phyloP scores from a whole-genome alignment of 37 sponge, comb jelly and placozoan genomes.

The Lycopodina hypogea region DNA sequence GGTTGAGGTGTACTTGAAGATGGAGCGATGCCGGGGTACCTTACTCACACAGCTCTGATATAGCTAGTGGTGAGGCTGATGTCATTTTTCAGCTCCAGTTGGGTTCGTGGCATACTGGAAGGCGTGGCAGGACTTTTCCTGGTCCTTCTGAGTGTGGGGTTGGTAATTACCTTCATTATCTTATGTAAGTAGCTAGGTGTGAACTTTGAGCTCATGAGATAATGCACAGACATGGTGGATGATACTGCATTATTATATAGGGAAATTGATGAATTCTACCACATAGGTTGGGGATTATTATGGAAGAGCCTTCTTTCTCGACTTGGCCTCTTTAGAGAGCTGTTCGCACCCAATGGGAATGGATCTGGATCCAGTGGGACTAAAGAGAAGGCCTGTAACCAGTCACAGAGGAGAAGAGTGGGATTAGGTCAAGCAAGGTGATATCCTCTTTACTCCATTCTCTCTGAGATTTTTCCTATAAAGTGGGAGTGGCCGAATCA shows the following conservation, averaged over 20 bases:
- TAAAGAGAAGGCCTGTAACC: neutral
- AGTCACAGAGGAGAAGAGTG: neutral
- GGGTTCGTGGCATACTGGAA: slow-evolving; percentile 1
- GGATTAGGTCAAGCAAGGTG: neutral
- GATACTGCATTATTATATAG: too few relatives aligned
- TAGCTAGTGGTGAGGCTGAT: too few relatives aligned
- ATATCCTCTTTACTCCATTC: too few relatives aligned
- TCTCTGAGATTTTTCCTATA: too few relatives aligned
- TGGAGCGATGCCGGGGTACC: too few relatives aligned
- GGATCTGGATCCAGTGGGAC: neutral
- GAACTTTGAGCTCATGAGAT: too few relatives aligned
- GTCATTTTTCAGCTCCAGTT: neutral
- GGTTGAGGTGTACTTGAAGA: too few relatives aligned
- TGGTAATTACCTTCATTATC: slow-evolving; percentile 30
- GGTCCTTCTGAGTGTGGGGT: slow-evolving; percentile 21
- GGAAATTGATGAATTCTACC: neutral
- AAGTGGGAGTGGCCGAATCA: too few relatives aligned
- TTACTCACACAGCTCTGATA: too few relatives aligned
- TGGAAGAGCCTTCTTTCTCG: slow-evolving; percentile 68
- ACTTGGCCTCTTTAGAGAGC: slow-evolving; percentile 39
- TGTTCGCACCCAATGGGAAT: slow-evolving; percentile 23
- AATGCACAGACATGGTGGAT: too few relatives aligned
- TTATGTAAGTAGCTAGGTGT: slow-evolving; percentile 35
- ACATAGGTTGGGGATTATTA: slow-evolving; percentile 67
- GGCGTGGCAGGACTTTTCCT: slow-evolving; percentile 8